A percentile compares a stretch with the other conserved stretches of the same genome.
phyloP scores from a whole-genome alignment of 2,797 vertebrate genomes.

The Antennarius maculatus region DNA sequence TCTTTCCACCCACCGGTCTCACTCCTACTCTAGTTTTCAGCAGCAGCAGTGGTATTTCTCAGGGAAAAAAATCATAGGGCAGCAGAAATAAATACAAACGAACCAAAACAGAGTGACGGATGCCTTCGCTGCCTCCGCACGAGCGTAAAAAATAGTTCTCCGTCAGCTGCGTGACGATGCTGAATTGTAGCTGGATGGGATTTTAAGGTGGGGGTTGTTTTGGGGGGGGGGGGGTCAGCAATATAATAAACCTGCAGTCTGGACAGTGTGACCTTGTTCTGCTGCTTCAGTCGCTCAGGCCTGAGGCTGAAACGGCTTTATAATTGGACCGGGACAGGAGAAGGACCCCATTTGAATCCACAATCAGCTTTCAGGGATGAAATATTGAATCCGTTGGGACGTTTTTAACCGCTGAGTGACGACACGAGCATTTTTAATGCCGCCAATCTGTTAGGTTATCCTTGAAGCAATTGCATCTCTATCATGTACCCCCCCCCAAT shows the following conservation, averaged over 20 bases:
- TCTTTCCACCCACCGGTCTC: slow-evolving; percentile 62
- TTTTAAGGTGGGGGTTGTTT: slow-evolving; percentile 19
- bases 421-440: background rate
- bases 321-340: background rate
- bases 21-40: slow-evolving; percentile 68
- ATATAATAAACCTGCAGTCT: slow-evolving; percentile 48
- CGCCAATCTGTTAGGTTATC: background rate
- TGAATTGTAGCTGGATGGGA: background rate
- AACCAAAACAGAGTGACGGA: background rate
- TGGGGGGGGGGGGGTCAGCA: slow-evolving; percentile 16
- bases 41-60: slow-evolving; percentile 61
- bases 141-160: background rate
- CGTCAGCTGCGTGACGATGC: background rate
- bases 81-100: slow-evolving; percentile 13
- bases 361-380: background rate
- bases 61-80: slow-evolving; percentile 25
- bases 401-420: background rate
- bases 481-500: background rate
- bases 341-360: background rate
- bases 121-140: too few relatives aligned
- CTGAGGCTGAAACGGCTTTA: slow-evolving; percentile 10
- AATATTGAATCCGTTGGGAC: too few relatives aligned
- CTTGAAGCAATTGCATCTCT: background rate
- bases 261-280: slow-evolving; percentile 12
- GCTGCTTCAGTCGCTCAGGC: slow-evolving; percentile 2